Evolutionary conservation across 2,888 invertebrate species (phyloP).

Genomic region (Xylota sylvarum): DNA sequence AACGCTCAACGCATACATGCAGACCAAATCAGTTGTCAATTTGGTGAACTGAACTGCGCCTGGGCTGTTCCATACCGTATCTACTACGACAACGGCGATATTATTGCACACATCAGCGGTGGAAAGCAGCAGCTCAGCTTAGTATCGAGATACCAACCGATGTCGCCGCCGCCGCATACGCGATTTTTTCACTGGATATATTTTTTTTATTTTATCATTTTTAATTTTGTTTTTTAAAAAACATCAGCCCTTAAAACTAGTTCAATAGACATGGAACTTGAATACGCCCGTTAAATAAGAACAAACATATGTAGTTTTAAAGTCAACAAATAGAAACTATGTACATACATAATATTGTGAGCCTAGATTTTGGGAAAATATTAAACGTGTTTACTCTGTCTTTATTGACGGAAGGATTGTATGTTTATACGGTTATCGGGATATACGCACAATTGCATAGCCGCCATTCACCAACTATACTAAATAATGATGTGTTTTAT

Average conservation of each 20-base stretch:
- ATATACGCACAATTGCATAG: not conserved
- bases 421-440: not conserved
- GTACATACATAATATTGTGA: constrained; percentile 1
- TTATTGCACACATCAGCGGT: constrained; percentile 55
- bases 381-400: constrained; percentile 33
- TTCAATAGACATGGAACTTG: not conserved
- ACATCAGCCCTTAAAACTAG: constrained; percentile 2
- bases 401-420: constrained; percentile 52
- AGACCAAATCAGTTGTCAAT: constrained; percentile 49
- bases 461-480: not conserved
- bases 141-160: constrained; percentile 73
- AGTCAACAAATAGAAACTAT: not conserved
- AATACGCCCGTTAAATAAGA: not conserved
- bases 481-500: not conserved
- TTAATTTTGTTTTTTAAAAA: constrained; percentile 23
- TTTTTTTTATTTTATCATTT: constrained; percentile 44
- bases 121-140: constrained; percentile 67
- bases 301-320: too few species aligned
- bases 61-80: constrained; percentile 61
- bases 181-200: constrained; percentile 33
- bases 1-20: constrained; percentile 44
- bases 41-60: constrained; percentile 65
- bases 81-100: constrained; percentile 53
- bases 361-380: not conserved
- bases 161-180: constrained; percentile 43